Base-by-base conservation (phyloP, 2,797 vertebrate genomes). In the Clarias laeviceps region DNA sequence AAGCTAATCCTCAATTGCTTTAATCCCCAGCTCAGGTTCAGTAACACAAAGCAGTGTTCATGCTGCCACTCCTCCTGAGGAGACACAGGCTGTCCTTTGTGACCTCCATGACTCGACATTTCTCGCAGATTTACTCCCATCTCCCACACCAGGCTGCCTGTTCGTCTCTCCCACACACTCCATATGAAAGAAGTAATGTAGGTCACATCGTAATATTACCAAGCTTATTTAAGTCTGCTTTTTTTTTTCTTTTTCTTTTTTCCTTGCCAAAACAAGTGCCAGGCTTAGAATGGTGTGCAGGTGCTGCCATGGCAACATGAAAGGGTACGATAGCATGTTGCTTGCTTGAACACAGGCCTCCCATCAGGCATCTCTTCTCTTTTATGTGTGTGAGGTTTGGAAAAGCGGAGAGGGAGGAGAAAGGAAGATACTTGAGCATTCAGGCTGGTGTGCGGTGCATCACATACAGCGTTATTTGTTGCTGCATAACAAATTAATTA, bases 241-340 rank as follows among this genome's bases (percentile, higher is more conserved):
- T n/a, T 6, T 54, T 32, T 86, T 80, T 6, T 54, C 27, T 86
- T 80, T 83, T 86, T 81, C 27, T 29, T 85, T 68, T 83, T 88
- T 84, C n/a, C 83, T 74, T 82, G 84, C 70, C 68, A 78, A 68
- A 83, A 82, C 56, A 80, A 76, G 73, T 81, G 37, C 82, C 82
- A 68, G 14, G 11, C 40, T 82, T 83, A 54, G 20, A 83, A 86
- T 90, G 89, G 90, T 89, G 84, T 76, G 82, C 82, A 34, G 34
- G 50, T 29, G 89, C 87, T 92, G 84, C 92, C 88, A 93, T 94
- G 89, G 91, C 88, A 93, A 94, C 93, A 87, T 50, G 62, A 87
- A 78, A 69, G 62, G 59, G 78, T 78, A 64, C 87, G 85, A 88
- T 27, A 82, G 83, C 87, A 88, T 84, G 83, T 76, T 89, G 45